Base-by-base conservation (phyloP, 2,113 vertebrate genomes). In the Siniperca knerii region DNA sequence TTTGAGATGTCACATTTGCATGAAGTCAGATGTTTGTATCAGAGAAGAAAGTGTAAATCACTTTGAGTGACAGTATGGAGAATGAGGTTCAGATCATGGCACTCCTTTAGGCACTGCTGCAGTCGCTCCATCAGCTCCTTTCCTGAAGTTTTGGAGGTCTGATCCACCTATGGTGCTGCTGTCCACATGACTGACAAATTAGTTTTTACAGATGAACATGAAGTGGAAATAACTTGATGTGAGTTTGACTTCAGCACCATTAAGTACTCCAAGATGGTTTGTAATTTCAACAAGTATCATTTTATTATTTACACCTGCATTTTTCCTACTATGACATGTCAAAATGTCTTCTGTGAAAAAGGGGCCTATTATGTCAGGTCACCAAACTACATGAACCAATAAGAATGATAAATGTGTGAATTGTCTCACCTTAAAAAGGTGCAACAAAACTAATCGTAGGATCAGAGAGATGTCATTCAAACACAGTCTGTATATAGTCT, bases 41-140 rank as follows among this genome's bases (percentile, higher is more conserved):
- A 57, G 18, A 67, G 23, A 23, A 8, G 16, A 29, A 58, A 33
- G 3, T n/a, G 10, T 44, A 55, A 23, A 37, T 76, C 50, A 90
- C 91, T 90, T 57, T 46, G 50, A 74, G 82, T 75, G 79, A 48
- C 58, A 0, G 8, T 0, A 1, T 72, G 86, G 20, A 90, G 88
- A 84, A 91, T 75, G 65, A 68, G 48, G 50, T 64, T 55, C 21
- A 79, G 37, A 0, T 88, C 76, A 1, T 4, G 37, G 1, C 0
- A 37, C 35, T 81, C n/a, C 7, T 15, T 57, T 6, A 68, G 75
- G 52, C 89, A 91, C 40, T 46, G 76, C 78, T 85, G 87, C 77
- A 83, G 64, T 0, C 8, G 20, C 48, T 75, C 66, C 50, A 11
- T 18, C 72, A 64, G 73, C 66, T 86, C 60, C 29, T 40, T 8